Conservation (phyloP, 2,113 vertebrate genomes). For the Nannobrachium achirus region DNA sequence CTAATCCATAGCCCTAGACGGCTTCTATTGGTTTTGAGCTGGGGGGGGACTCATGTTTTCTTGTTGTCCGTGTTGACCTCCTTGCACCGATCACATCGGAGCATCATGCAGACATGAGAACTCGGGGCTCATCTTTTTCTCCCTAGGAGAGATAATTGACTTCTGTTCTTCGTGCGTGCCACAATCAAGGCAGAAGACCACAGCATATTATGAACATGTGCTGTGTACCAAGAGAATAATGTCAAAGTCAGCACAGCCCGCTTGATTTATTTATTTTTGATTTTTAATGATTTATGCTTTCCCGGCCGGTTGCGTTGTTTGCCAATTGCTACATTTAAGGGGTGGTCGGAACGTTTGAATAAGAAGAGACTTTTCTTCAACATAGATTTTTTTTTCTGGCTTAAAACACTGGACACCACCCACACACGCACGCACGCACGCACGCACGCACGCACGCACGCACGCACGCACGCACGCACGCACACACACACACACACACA, state of each 20-base stretch:
- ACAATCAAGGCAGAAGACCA: constrained; percentile 75
- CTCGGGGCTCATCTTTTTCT: constrained; percentile 50
- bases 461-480: too few species aligned
- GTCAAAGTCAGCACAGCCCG: constrained; percentile 64
- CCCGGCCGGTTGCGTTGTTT: constrained; percentile 47
- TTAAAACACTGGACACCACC: constrained; percentile 27
- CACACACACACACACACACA: too few species aligned
- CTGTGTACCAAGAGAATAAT: constrained; percentile 68
- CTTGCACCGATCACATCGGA: constrained; percentile 28
- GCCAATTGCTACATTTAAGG: constrained; percentile 70
- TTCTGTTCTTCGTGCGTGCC: constrained; percentile 68
- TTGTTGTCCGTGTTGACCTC: constrained; percentile 1
- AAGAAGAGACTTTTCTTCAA: constrained; percentile 65
- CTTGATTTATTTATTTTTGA: constrained; percentile 75
- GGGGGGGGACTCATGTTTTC: constrained; percentile 30
- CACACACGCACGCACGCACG: too few species aligned
- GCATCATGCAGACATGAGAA: constrained; percentile 46
- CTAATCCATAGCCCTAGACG: too few species aligned
- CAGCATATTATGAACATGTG: constrained; percentile 74
- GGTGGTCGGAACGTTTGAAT: constrained; percentile 71
- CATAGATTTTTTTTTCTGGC: constrained; percentile 50
- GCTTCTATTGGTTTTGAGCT: too few species aligned
- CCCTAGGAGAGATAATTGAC: constrained; percentile 65
- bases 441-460: too few species aligned
- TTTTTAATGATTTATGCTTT: constrained; percentile 76